Conservation (phyloP, 2,888 invertebrate species). For the Pachymerium ferrugineum region DNA sequence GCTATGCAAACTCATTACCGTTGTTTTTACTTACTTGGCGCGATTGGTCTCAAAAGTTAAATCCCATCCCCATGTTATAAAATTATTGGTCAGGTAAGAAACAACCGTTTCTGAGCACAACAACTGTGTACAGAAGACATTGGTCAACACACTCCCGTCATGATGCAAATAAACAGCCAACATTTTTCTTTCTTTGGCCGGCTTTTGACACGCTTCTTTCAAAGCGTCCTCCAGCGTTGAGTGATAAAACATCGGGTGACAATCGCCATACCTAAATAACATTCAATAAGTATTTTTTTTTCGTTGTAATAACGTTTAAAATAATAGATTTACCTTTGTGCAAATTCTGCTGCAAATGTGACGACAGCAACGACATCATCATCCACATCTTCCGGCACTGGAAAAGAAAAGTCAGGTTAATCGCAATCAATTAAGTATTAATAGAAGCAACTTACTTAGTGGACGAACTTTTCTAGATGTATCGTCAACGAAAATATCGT, state of each 20-base stretch:
- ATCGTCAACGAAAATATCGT: slow-evolving; percentile 74
- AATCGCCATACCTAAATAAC: slow-evolving; percentile 64
- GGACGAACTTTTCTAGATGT: slow-evolving; percentile 66
- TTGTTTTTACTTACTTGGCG: too few relatives aligned
- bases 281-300: not conserved
- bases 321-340: slow-evolving; percentile 50
- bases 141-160: slow-evolving; percentile 87
- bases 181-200: slow-evolving; percentile 80
- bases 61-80: slow-evolving; percentile 96
- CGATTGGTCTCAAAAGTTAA: slow-evolving; percentile 82
- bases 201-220: slow-evolving; percentile 79
- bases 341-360: slow-evolving; percentile 80
- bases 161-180: slow-evolving; percentile 94
- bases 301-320: not conserved
- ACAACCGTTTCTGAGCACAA: slow-evolving; percentile 86
- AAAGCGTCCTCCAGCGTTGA: slow-evolving; percentile 86
- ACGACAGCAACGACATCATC: slow-evolving; percentile 80
- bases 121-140: slow-evolving; percentile 94
- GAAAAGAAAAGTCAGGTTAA: slow-evolving; percentile 38
- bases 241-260: slow-evolving; percentile 83
- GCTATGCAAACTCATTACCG: too few relatives aligned
- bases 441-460: slow-evolving; percentile 65
- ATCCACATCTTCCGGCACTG: slow-evolving; percentile 79
- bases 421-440: not conserved
- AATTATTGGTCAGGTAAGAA: slow-evolving; percentile 81